Evolutionary conservation across 2,888 invertebrate genomes (phyloP).

Genomic region (Synergus umbraculus): DNA sequence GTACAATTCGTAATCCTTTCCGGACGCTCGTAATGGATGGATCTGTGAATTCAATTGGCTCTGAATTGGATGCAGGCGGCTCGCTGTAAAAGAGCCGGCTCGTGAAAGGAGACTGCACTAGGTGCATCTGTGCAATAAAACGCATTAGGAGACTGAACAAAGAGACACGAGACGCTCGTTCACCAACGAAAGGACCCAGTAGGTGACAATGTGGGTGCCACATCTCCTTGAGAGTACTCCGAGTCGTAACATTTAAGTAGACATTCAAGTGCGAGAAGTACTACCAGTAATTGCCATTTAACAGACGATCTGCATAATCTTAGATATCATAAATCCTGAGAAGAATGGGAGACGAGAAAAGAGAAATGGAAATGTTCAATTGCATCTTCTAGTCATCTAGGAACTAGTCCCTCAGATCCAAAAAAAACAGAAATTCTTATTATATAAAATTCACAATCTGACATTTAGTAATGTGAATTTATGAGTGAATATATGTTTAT

Average conservation of each 20-base stretch:
- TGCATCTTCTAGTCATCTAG: not conserved
- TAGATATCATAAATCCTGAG: not conserved
- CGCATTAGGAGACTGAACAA: slow-evolving; percentile 51
- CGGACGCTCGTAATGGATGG: slow-evolving; percentile 73
- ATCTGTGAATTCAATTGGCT: slow-evolving; percentile 75
- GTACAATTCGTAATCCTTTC: slow-evolving; percentile 71
- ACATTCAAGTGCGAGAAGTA: slow-evolving; percentile 24
- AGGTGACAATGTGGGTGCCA: slow-evolving; percentile 55
- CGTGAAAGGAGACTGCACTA: slow-evolving; percentile 54
- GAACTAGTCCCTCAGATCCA: not conserved
- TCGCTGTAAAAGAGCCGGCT: slow-evolving; percentile 54
- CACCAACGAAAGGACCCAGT: slow-evolving; percentile 37
- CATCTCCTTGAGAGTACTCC: slow-evolving; percentile 44
- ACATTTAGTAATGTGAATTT: slow-evolving; percentile 35
- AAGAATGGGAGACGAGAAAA: not conserved
- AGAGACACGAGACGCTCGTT: slow-evolving; percentile 42
- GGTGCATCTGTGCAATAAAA: slow-evolving; percentile 55
- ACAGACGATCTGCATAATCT: slow-evolving; percentile 1
- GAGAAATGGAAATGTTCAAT: not conserved
- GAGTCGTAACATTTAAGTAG: slow-evolving; percentile 48
- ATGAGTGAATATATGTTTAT: not conserved
- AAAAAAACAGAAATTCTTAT: not conserved
- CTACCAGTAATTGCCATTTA: slow-evolving; percentile 35
- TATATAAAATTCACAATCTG: not conserved
- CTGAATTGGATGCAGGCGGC: slow-evolving; percentile 65